A percentile compares a stretch with the other conserved stretches of the same genome.
Evolutionary conservation across 2,888 invertebrate genomes (phyloP).

Genomic region (Busseola fusca): DNA sequence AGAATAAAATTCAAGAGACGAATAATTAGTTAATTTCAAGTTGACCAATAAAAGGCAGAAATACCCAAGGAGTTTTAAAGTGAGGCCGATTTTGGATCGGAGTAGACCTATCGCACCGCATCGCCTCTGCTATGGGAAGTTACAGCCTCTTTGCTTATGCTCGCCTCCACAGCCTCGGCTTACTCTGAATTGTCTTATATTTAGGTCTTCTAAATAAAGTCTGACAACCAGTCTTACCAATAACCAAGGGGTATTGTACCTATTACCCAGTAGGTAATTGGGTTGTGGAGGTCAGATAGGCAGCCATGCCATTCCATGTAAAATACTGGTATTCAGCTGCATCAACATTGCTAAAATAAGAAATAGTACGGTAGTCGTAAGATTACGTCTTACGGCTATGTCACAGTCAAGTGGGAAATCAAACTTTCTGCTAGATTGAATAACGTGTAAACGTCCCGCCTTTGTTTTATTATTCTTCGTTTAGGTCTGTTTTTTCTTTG

Average conservation of each 20-base stretch:
- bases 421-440: neutral
- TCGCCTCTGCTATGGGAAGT: neutral
- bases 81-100: neutral
- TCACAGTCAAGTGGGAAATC: neutral
- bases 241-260: no score
- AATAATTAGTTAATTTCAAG: neutral
- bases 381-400: neutral
- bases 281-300: no score
- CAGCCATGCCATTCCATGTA: no score
- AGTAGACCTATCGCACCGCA: no score
- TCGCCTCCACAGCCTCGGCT: neutral
- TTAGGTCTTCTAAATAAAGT: no score
- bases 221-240: no score
- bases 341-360: neutral
- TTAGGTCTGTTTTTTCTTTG: slow-evolving; percentile 3
- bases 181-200: no score
- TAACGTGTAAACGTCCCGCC: neutral
- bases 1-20: neutral
- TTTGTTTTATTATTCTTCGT: neutral
- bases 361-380: no score
- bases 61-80: neutral
- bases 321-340: no score
- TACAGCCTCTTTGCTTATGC: no score
- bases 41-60: neutral
- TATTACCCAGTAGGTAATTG: no score